Percentiles rank a stretch among this genome's conserved stretches.
phyloP scores from a whole-genome alignment of 92 coral and sea anemone species.

The Zoanthus sociatus region DNA sequence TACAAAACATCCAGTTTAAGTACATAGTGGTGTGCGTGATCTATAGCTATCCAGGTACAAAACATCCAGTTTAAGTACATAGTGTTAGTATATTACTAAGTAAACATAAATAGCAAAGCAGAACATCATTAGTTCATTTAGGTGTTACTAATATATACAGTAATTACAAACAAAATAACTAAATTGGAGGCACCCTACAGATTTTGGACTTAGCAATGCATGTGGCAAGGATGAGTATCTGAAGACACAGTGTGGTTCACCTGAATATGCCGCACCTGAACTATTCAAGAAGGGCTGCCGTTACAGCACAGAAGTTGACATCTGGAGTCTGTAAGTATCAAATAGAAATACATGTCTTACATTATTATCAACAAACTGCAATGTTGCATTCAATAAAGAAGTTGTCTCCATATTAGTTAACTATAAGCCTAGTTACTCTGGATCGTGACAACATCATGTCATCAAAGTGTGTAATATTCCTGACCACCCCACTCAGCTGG shows the following conservation, averaged over 20 bases:
- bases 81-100: neutral
- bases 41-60: too few relatives aligned
- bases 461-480: too few relatives aligned
- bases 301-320: constrained; percentile 92
- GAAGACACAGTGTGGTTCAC: constrained; percentile 97
- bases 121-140: too few relatives aligned
- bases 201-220: constrained; percentile 95
- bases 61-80: too few relatives aligned
- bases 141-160: neutral
- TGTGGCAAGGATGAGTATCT: constrained; percentile 72
- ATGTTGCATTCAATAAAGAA: too few relatives aligned
- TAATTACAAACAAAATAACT: neutral
- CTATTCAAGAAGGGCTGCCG: constrained; percentile 90
- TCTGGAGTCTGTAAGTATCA: constrained; percentile 98
- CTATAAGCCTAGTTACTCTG: too few relatives aligned
- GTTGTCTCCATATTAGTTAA: too few relatives aligned
- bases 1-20: too few relatives aligned
- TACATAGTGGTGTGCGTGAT: too few relatives aligned
- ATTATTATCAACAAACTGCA: neutral
- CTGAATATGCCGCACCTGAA: constrained; percentile 99
- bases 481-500: too few relatives aligned
- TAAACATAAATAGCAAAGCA: neutral
- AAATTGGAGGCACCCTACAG: constrained; percentile 51
- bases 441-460: too few relatives aligned
- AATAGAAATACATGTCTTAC: neutral